Percentiles rank a stretch among this genome's conserved stretches.
These are phyloP conservation scores for Talpa occidentalis DNA, from an alignment of 2,113 vertebrate genomes.

Conservation along the genomic window DNA sequence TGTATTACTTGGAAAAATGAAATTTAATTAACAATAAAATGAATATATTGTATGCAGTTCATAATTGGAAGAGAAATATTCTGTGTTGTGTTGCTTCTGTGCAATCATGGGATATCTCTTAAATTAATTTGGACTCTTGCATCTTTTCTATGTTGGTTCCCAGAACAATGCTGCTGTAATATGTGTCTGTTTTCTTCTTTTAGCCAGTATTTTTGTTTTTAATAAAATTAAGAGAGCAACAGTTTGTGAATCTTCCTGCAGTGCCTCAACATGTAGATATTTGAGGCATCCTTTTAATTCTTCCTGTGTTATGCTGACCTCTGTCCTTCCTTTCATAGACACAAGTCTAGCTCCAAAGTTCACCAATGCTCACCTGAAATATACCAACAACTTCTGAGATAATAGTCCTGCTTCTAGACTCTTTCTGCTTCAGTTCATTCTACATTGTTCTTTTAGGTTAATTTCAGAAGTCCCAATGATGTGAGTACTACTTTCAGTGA, in stretches of 20 bases:
- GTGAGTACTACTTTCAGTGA: neutral
- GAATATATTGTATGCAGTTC: neutral
- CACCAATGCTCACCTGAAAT: neutral
- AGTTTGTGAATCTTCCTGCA: neutral
- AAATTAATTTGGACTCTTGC: neutral
- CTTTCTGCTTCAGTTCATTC: neutral
- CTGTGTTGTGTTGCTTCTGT: neutral
- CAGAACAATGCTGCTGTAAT: neutral
- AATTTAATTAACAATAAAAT: neutral
- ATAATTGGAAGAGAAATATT: neutral
- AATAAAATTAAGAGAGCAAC: neutral
- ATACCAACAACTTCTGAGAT: neutral
- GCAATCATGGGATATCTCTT: neutral
- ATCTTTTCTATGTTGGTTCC: neutral
- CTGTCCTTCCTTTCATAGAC: neutral
- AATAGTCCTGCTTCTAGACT: neutral
- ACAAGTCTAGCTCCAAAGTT: neutral
- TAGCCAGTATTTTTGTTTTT: neutral
- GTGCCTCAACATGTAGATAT: rapidly evolving
- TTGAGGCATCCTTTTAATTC: neutral
- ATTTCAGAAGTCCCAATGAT: neutral
- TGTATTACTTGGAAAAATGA: neutral
- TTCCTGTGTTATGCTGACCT: neutral
- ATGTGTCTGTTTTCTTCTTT: neutral
- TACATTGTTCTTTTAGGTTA: neutral